Percentiles rank a stretch among this genome's conserved stretches.
Conservation (phyloP, 2,797 vertebrate species). For the Loriculus beryllinus region DNA sequence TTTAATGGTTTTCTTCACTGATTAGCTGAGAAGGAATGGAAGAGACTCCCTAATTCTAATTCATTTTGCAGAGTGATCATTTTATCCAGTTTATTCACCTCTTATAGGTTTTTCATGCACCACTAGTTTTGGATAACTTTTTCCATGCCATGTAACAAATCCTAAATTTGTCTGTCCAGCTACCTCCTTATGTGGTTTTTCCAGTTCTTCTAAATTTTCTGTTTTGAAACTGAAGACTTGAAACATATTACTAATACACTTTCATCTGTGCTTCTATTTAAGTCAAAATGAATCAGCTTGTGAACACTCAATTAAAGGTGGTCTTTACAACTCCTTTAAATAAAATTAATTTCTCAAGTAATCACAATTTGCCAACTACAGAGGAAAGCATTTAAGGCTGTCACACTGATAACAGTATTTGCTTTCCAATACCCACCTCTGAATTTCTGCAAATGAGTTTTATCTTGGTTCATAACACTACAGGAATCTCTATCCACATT, state of each 20-base stretch:
- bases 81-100: neutral
- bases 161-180: neutral
- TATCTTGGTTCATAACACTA: neutral
- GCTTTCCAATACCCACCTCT: neutral
- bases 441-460: neutral
- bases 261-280: neutral
- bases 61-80: neutral
- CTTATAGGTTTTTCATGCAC: accelerated
- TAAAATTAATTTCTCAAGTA: neutral
- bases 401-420: neutral
- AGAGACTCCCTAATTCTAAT: neutral
- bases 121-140: neutral
- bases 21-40: neutral
- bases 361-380: neutral
- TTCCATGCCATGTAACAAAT: neutral
- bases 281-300: neutral
- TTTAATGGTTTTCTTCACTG: neutral
- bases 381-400: neutral
- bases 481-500: neutral
- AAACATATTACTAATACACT: neutral
- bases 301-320: neutral
- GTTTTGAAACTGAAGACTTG: neutral
- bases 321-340: neutral
- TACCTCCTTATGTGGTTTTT: neutral
- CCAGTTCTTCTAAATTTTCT: neutral